Base-by-base conservation (phyloP, 2,888 invertebrate genomes). In the Ichneumoninae sp. region DNA sequence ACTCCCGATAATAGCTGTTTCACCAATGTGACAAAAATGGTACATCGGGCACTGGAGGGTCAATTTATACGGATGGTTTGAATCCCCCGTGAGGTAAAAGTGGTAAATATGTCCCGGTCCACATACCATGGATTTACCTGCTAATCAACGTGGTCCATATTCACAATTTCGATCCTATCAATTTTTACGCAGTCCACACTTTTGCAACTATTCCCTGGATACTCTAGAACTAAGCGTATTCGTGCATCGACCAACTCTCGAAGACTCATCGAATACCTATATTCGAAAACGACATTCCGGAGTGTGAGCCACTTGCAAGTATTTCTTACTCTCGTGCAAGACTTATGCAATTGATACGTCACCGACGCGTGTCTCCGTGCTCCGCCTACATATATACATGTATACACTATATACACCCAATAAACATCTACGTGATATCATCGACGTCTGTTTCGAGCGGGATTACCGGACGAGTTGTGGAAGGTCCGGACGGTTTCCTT, bases 311-410 rank as follows among this genome's bases (percentile, higher is more conserved):
- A 83, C 83, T 77, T 81, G 40, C 52, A 68, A 68, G 52, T 78
- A 82, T 83, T 77, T 68, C 36, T 68, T 70, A 73, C 70, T 75
- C 65, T 76, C 71, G 71, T 70, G 77, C 68, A 74, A 70, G 65
- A 68, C 71, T 85, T 85, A 79, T 83, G 83, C 79, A 85, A 85
- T 71, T 71, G 30, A 79, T 52, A 79, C 85, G 83, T 83, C 85
- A 85, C 60, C 40, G 63, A 63, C 63, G 63, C 26, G 69, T 10
- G 40, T 22, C 75, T 69, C 44, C 69, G 57, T 47, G 74, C 75
- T 70, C 65, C 80, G 83, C 76, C 71, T 66, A 78, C 26, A 2
- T 70, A 75, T 63, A 57, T 10, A 47, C 16, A 16, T 3, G 13
- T 47, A 47, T 47, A 47, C 44, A 16, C 44, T 16, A 47, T 26